These are phyloP conservation scores for Hylyphantes graminicola DNA, from an alignment of 1,140 invertebrate genomes.

Conservation along the genomic window DNA sequence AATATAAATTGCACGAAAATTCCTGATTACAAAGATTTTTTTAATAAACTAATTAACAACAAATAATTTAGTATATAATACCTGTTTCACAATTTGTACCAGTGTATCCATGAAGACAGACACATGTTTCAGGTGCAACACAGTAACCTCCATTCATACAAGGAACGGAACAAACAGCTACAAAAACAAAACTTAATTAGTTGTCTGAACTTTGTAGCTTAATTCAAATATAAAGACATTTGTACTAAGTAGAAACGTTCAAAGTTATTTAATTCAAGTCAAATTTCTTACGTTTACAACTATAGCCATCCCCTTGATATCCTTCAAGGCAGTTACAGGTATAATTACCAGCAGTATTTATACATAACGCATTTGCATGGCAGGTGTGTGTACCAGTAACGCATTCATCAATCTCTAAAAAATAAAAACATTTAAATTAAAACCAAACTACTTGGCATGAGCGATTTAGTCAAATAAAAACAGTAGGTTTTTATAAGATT, in stretches of 20 bases:
- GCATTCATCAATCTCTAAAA: slow-evolving; percentile 81
- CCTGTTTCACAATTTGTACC: slow-evolving; percentile 82
- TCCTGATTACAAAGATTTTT: no score
- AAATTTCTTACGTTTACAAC: slow-evolving; percentile 79
- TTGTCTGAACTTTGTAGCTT: no score
- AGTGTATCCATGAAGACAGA: slow-evolving; percentile 82
- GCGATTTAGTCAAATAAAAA: no score
- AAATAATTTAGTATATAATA: slow-evolving; percentile 60
- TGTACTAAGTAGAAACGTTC: no score
- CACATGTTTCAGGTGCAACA: slow-evolving; percentile 79
- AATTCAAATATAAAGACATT: no score
- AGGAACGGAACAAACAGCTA: slow-evolving; percentile 81
- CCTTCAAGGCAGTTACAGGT: slow-evolving; percentile 83
- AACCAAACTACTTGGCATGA: no score
- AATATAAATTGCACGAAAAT: no score
- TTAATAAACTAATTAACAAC: no score
- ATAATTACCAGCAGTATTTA: slow-evolving; percentile 87
- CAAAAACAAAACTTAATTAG: slow-evolving; percentile 62
- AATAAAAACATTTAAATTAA: not conserved
- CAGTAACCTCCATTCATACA: slow-evolving; percentile 89
- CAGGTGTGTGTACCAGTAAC: slow-evolving; percentile 76
- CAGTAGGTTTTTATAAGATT: no score
- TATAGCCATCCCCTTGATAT: slow-evolving; percentile 84
- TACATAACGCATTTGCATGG: slow-evolving; percentile 81
- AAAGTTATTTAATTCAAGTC: no score